These are phyloP conservation scores for Nomada fucata DNA, from an alignment of 2,888 invertebrate species.

Conservation along the genomic window DNA sequence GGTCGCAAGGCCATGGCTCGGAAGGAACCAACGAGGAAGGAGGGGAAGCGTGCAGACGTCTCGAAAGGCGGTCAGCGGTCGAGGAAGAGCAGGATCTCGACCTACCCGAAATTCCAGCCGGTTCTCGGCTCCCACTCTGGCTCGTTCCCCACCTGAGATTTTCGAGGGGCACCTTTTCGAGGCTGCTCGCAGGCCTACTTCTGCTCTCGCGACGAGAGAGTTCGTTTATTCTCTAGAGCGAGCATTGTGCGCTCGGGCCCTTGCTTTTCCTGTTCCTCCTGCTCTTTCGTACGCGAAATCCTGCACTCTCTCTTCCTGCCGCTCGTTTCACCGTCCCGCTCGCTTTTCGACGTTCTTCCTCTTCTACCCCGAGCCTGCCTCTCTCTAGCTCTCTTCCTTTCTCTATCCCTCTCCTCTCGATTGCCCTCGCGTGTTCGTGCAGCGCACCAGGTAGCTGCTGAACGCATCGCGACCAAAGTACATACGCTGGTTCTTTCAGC, in stretches of 20 bases:
- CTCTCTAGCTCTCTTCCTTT: conserved; percentile 6
- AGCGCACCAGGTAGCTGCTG: conserved; percentile 53
- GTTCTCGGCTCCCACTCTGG: conserved; percentile 52
- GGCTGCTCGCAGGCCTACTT: conserved; percentile 68
- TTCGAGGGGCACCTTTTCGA: conserved; percentile 55
- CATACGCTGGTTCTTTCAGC: conserved; percentile 48
- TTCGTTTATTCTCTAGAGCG: conserved; percentile 79
- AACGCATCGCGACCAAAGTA: conserved; percentile 41
- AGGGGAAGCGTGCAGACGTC: conserved; percentile 28
- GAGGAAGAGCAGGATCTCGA: conserved; percentile 59
- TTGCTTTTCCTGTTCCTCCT: conserved; percentile 72
- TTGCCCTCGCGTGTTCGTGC: conserved; percentile 40
- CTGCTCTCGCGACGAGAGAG: conserved; percentile 57
- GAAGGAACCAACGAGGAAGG: neutral
- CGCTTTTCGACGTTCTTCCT: conserved; percentile 31
- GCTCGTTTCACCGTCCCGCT: conserved; percentile 28
- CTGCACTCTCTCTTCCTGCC: conserved; percentile 32
- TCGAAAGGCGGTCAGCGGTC: conserved; percentile 53
- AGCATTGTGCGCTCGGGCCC: conserved; percentile 80
- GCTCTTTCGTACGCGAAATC: conserved; percentile 51
- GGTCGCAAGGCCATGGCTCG: neutral
- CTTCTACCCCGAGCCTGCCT: conserved; percentile 3
- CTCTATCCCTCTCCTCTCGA: conserved; percentile 11
- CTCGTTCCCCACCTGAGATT: conserved; percentile 42
- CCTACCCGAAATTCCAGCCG: conserved; percentile 79